phyloP scores from a whole-genome alignment of 1,140 invertebrate genomes.

The Dinothrombium tinctorium region DNA sequence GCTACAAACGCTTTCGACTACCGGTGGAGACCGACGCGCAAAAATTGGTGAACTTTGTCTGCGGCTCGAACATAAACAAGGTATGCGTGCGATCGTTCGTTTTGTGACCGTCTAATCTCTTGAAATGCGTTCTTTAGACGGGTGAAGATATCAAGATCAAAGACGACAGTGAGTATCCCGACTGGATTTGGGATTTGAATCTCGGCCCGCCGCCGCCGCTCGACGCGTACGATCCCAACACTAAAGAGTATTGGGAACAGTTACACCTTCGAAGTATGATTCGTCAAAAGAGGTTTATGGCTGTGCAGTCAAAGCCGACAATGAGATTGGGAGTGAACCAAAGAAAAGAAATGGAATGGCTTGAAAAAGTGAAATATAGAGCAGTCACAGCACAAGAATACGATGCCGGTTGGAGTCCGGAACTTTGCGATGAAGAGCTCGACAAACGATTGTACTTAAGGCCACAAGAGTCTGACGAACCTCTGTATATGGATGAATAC shows the following conservation, averaged over 20 bases:
- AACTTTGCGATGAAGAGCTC: not conserved
- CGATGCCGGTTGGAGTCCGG: not conserved
- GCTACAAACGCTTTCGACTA: constrained; percentile 26
- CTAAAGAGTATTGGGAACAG: constrained; percentile 52
- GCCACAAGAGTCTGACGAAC: not conserved
- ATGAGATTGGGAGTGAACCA: not conserved
- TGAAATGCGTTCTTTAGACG: constrained; percentile 16
- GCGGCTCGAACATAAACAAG: constrained; percentile 55
- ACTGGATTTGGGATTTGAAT: constrained; percentile 63
- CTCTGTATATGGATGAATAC: not conserved
- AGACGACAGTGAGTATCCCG: constrained; percentile 66
- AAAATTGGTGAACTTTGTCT: constrained; percentile 51
- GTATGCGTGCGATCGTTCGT: not conserved
- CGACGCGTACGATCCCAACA: constrained; percentile 48
- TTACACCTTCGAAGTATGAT: not conserved
- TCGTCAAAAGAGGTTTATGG: not conserved
- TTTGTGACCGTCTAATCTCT: not conserved
- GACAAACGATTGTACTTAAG: not conserved
- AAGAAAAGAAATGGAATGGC: not conserved
- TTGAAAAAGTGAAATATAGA: not conserved
- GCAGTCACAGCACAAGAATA: not conserved
- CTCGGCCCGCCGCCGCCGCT: constrained; percentile 30
- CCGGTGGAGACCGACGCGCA: constrained; percentile 63
- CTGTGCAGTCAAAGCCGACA: not conserved
- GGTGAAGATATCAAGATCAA: constrained; percentile 59